A percentile compares a stretch with the other conserved stretches of the same genome.
phyloP scores from a whole-genome alignment of 2,113 vertebrate species.

The Mormoops blainvillei region DNA sequence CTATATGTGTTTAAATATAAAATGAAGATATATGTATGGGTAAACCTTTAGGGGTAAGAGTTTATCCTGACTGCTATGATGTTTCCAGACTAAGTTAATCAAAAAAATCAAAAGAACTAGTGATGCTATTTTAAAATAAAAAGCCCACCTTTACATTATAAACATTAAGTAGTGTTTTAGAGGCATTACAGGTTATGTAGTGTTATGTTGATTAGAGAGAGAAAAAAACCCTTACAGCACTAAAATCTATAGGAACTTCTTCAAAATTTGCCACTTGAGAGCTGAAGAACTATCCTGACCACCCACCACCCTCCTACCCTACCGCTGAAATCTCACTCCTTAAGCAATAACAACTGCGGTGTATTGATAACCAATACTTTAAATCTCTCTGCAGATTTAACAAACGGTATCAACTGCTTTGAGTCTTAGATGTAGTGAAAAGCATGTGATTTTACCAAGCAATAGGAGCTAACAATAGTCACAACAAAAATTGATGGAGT shows the following conservation, averaged over 20 bases:
- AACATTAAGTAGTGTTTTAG: not conserved
- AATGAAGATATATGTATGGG: not conserved
- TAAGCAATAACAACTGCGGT: slow-evolving; percentile 53
- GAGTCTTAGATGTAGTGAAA: slow-evolving; percentile 37
- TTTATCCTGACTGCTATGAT: not conserved
- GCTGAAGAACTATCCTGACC: slow-evolving; percentile 28
- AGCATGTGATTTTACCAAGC: slow-evolving; percentile 39
- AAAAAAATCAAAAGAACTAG: not conserved
- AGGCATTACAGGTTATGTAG: not conserved
- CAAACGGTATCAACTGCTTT: slow-evolving; percentile 46
- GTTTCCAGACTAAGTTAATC: not conserved
- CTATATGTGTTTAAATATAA: not conserved
- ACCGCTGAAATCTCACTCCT: slow-evolving; percentile 29
- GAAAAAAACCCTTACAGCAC: not conserved
- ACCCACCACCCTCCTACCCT: not conserved
- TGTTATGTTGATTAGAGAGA: not conserved
- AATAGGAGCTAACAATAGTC: slow-evolving; percentile 2
- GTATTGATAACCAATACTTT: slow-evolving; percentile 67
- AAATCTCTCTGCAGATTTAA: slow-evolving; percentile 60
- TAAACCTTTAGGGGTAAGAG: not conserved
- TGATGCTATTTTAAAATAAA: not conserved
- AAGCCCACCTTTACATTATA: not conserved
- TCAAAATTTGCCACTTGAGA: slow-evolving; percentile 14
- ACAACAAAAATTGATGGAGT: slow-evolving; percentile 57
- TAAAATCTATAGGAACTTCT: slow-evolving; percentile 32